Percentiles rank a stretch among this genome's conserved stretches.
Evolutionary conservation across 2,888 invertebrate species (phyloP).

Genomic region (Sesia bembeciformis): DNA sequence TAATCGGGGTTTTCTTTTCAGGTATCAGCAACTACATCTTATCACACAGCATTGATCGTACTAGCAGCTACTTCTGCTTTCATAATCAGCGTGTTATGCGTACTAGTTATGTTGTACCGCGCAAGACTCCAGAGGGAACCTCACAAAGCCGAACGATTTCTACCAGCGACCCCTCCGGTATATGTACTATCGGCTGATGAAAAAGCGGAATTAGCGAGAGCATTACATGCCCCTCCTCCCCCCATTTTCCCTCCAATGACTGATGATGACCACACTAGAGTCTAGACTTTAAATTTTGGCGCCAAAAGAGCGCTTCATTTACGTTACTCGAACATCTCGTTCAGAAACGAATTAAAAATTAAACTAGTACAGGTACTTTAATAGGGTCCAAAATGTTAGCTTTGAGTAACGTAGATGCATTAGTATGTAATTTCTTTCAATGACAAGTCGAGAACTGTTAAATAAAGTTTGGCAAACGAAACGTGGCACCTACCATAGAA

Average conservation of each 20-base stretch:
- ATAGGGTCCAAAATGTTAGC: slow-evolving; percentile 56
- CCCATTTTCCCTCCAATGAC: slow-evolving; percentile 31
- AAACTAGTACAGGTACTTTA: slow-evolving; percentile 42
- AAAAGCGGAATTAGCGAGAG: slow-evolving; percentile 69
- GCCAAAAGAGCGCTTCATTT: slow-evolving; percentile 3
- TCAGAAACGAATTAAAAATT: slow-evolving; percentile 1
- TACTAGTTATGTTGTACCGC: slow-evolving; percentile 83
- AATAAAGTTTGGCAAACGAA: background rate
- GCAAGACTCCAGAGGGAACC: slow-evolving; percentile 66
- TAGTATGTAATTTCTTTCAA: slow-evolving; percentile 7
- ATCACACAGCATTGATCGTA: slow-evolving; percentile 85
- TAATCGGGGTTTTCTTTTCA: slow-evolving; percentile 13
- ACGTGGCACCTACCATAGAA: too few relatives aligned
- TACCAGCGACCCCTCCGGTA: slow-evolving; percentile 78
- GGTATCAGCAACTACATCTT: slow-evolving; percentile 79
- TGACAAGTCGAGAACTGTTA: slow-evolving; percentile 8
- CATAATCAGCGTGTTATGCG: slow-evolving; percentile 83
- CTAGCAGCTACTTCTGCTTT: slow-evolving; percentile 86
- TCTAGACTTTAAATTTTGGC: slow-evolving; percentile 18
- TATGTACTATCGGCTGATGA: slow-evolving; percentile 80
- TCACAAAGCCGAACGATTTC: slow-evolving; percentile 74
- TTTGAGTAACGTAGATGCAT: slow-evolving; percentile 34
- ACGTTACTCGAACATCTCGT: slow-evolving; percentile 11
- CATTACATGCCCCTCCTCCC: slow-evolving; percentile 48
- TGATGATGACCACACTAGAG: slow-evolving; percentile 36